Percentiles rank a stretch among this genome's conserved stretches.
phyloP scores from a whole-genome alignment of 2,888 invertebrate species.

The Acronicta leporina region DNA sequence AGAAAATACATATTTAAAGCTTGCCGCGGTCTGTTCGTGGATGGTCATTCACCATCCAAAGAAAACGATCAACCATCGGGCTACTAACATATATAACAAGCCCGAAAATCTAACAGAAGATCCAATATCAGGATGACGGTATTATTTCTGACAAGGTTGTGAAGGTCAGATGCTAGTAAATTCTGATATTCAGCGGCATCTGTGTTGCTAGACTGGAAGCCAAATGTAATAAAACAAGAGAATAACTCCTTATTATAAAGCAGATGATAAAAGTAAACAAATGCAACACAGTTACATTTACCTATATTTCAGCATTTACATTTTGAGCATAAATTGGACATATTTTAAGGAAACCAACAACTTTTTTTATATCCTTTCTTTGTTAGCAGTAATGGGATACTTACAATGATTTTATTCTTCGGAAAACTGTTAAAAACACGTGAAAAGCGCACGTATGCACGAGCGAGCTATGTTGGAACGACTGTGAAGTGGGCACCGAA shows the following conservation, averaged over 20 bases:
- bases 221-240: neutral
- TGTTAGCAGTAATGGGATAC: slow-evolving; percentile 32
- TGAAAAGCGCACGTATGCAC: slow-evolving; percentile 66
- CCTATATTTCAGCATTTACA: slow-evolving; percentile 6
- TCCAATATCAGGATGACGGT: neutral
- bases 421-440: slow-evolving; percentile 39
- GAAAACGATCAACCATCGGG: too few species aligned
- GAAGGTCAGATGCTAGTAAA: neutral
- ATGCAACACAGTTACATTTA: neutral
- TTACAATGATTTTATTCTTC: slow-evolving; percentile 48
- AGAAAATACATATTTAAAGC: too few species aligned
- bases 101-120: neutral
- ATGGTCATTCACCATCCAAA: too few species aligned
- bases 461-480: slow-evolving; percentile 56
- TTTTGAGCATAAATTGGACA: too few species aligned
- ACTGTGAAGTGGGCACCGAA: slow-evolving; percentile 61
- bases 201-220: neutral
- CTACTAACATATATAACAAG: too few species aligned
- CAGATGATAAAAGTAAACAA: slow-evolving; percentile 22
- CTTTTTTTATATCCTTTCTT: neutral
- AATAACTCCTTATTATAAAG: neutral
- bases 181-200: neutral
- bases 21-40: too few species aligned
- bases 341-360: neutral
- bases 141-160: neutral